Conservation (phyloP, 2,113 vertebrate species). For the Aspiorhynchus laticeps region DNA sequence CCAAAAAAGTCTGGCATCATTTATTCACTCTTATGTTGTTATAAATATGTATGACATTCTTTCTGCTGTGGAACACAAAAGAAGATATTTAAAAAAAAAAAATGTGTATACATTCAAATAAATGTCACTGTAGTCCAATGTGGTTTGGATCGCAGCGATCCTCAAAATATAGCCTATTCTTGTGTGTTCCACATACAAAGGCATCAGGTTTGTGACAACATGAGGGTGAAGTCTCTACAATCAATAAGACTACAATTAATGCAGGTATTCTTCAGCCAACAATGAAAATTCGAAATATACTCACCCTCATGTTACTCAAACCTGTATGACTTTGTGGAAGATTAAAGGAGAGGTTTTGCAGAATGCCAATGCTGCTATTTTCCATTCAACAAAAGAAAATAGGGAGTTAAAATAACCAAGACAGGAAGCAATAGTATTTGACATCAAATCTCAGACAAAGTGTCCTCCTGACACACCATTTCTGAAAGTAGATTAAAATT, state of each 20-base stretch:
- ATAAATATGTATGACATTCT: background rate
- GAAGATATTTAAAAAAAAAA: background rate
- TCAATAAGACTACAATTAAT: no score
- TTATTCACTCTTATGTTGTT: background rate
- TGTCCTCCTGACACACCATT: background rate
- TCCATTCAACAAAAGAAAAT: no score
- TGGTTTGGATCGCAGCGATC: background rate
- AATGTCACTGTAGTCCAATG: background rate
- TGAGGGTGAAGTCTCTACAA: no score
- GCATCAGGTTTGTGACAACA: background rate
- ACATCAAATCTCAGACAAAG: background rate
- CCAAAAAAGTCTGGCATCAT: background rate
- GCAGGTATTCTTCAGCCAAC: background rate
- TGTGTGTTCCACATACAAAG: background rate
- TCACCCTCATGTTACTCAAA: no score
- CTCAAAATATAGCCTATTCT: background rate
- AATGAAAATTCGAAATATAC: no score
- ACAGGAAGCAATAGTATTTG: background rate
- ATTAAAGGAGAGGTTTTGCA: no score
- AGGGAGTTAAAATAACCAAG: no score
- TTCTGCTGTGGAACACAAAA: background rate
- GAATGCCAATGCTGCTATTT: no score
- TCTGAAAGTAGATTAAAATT: background rate
- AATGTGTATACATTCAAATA: background rate
- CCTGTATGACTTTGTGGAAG: no score